Evolutionary conservation across 2,797 vertebrate genomes (phyloP), one percentile per base, ranked within the genome.

Genomic region (Eulemur coronatus): DNA sequence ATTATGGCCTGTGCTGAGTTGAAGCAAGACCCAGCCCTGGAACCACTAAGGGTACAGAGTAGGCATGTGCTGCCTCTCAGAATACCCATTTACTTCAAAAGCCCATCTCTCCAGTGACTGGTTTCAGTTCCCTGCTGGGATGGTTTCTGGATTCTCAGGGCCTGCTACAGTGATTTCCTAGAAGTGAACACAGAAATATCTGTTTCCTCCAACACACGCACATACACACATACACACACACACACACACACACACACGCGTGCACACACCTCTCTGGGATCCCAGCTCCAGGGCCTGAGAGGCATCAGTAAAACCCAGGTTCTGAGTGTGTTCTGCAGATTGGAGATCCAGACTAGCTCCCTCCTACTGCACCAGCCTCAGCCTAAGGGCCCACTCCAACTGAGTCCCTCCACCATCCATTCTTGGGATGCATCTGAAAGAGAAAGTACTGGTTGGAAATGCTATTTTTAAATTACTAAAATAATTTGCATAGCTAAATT

Each of bases 401-500:
- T 98, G 96, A 98, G 98, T 97, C 98, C 98, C 97, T 98, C 97
- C 96, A 98, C 98, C 98, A 98, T 98, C 97, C 98, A 98, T 98
- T 98, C 98, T 97, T 98, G 98, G 98, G 98, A 98, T 98, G 98
- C 98, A 97, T 98, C 90, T 96, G 97, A 98, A 98, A 98, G 98
- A 98, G 98, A 98, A 98, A 99, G 98, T 98, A 98, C 98, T 98
- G 98, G 98, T 98, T 98, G 98, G 98, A 99, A 94, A 81, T 98
- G 98, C 98, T 98, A 97, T 97, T 97, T 98, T 98, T 91, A 97
- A 98, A 98, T 98, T 97, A 98, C 97, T 98, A 98, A 88, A 98
- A 98, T 98, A 99, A 98, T 98, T 99, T 99, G 99, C 99, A 99
- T 99, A 99, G 99, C 99, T 99, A 99, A 98, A 99, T 98, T 98